A percentile compares a stretch with the other conserved stretches of the same genome.
phyloP scores from a whole-genome alignment of 1,140 invertebrate genomes.

The Psilanteris sp. region DNA sequence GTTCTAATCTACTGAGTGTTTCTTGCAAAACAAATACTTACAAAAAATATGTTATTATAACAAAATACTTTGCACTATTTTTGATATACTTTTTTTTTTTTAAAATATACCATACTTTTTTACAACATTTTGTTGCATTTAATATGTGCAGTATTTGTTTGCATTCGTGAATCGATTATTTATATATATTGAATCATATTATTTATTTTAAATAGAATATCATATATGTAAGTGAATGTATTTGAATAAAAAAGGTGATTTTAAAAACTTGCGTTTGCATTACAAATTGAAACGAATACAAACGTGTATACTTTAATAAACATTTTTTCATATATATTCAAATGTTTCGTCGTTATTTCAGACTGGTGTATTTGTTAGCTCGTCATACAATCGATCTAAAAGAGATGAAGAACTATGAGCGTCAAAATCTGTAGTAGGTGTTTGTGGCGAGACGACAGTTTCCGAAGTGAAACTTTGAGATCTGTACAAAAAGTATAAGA shows the following conservation, averaged over 20 bases:
- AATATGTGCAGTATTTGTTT: too few relatives aligned
- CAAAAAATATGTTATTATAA: conserved; percentile 11
- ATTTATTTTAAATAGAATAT: too few relatives aligned
- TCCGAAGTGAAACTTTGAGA: conserved; percentile 64
- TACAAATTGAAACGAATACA: background rate
- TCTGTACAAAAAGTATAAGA: conserved; percentile 57
- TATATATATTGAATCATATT: background rate
- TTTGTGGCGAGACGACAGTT: conserved; percentile 69
- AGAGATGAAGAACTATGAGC: conserved; percentile 68
- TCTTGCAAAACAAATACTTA: conserved; percentile 1
- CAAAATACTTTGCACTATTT: conserved; percentile 16
- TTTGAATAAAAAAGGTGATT: conserved; percentile 16
- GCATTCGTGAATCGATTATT: too few relatives aligned
- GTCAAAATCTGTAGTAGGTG: conserved; percentile 64
- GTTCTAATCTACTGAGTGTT: too few relatives aligned
- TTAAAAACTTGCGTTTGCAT: conserved; percentile 24
- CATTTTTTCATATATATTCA: conserved; percentile 6
- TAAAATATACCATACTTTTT: conserved; percentile 6
- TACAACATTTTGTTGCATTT: background rate
- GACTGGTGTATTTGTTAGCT: conserved; percentile 75
- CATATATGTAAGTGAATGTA: too few relatives aligned
- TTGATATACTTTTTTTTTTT: background rate
- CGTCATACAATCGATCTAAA: conserved; percentile 75
- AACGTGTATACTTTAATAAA: too few relatives aligned
- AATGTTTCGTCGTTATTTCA: conserved; percentile 58